A percentile compares a stretch with the other conserved stretches of the same genome.
phyloP scores from a whole-genome alignment of 2,888 invertebrate species.

The Drosophila melanosoma region DNA sequence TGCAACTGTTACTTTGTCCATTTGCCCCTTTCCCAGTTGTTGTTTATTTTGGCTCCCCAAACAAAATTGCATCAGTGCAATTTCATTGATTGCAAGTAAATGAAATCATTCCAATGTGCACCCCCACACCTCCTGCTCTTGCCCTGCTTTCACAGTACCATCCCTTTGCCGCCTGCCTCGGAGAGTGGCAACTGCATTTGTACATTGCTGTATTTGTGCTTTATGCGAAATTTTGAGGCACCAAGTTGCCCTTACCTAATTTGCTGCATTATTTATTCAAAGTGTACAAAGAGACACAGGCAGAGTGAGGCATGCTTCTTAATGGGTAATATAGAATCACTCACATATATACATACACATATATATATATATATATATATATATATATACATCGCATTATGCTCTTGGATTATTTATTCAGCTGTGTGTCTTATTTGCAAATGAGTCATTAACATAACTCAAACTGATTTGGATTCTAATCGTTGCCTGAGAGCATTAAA shows the following conservation, averaged over 20 bases:
- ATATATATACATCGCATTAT: neutral
- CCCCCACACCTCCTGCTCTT: slow-evolving; percentile 1
- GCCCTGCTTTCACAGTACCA: neutral
- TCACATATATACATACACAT: neutral
- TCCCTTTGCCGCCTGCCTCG: neutral
- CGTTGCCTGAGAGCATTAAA: neutral
- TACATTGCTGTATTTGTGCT: slow-evolving; percentile 31
- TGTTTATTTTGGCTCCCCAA: slow-evolving; percentile 64
- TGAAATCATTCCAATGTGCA: slow-evolving; percentile 70
- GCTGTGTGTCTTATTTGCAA: neutral
- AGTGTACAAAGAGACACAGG: neutral
- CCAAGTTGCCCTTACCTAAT: slow-evolving; percentile 46
- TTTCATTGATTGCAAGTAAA: slow-evolving; percentile 81
- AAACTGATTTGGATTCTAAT: neutral
- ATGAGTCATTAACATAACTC: neutral
- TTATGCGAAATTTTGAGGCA: slow-evolving; percentile 44
- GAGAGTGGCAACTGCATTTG: slow-evolving; percentile 39
- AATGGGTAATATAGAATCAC: neutral
- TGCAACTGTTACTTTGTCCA: slow-evolving; percentile 49
- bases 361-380: neutral
- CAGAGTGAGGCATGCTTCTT: neutral
- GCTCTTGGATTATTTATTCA: neutral
- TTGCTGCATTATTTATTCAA: slow-evolving; percentile 54
- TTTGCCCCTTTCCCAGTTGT: slow-evolving; percentile 40
- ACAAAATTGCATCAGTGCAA: slow-evolving; percentile 78